Conservation (phyloP, 2,113 vertebrate species). For the Rhinoderma darwinii region DNA sequence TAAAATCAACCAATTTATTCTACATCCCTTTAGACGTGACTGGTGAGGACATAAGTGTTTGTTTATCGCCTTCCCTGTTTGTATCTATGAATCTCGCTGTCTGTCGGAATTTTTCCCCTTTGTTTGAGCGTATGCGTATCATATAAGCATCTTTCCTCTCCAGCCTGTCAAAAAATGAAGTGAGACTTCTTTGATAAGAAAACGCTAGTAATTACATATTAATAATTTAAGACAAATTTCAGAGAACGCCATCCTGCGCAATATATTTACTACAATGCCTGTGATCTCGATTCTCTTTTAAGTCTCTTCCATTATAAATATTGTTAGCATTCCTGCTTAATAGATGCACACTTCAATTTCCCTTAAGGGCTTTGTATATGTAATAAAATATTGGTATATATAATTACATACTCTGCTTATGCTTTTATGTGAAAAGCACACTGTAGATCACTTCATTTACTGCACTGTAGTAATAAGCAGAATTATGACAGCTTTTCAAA, state of each 20-base stretch:
- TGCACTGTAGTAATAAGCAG: conserved; percentile 52
- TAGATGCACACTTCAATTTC: conserved; percentile 44
- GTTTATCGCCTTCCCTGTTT: not conserved
- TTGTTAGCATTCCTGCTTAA: conserved; percentile 36
- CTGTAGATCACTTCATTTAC: conserved; percentile 47
- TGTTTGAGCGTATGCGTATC: not conserved
- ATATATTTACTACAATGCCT: conserved; percentile 51
- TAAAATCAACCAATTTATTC: not conserved
- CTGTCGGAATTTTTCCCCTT: not conserved
- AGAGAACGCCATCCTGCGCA: conserved; percentile 16
- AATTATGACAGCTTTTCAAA: conserved; percentile 48
- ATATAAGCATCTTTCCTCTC: not conserved
- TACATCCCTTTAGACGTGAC: not conserved
- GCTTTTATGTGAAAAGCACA: conserved; percentile 39
- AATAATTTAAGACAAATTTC: conserved; percentile 35
- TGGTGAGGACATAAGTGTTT: not conserved
- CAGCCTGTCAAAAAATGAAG: conserved; percentile 27
- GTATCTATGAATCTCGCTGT: not conserved
- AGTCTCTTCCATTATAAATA: conserved; percentile 43
- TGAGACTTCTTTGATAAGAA: conserved; percentile 39
- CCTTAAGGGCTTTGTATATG: conserved; percentile 52
- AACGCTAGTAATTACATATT: conserved; percentile 35
- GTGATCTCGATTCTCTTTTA: conserved; percentile 46
- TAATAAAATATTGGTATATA: conserved; percentile 53
- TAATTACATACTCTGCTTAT: conserved; percentile 49